A percentile compares a stretch with the other conserved stretches of the same genome.
phyloP scores from a whole-genome alignment of 2,797 vertebrate species.

The Brachyalestes nurse region DNA sequence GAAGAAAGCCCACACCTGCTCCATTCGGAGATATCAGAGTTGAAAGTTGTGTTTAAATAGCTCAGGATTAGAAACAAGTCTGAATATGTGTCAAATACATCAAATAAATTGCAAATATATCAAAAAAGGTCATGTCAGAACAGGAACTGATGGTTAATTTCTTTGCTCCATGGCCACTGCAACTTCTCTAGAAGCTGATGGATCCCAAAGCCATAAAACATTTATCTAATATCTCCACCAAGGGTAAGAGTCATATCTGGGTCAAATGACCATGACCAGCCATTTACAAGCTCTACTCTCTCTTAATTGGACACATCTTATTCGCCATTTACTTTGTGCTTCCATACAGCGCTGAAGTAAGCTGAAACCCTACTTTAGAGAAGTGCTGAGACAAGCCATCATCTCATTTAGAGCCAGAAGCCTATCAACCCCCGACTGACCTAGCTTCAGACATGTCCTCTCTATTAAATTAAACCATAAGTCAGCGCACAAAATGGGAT shows the following conservation, averaged over 20 bases:
- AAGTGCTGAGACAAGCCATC: conserved; percentile 43
- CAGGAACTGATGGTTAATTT: not conserved
- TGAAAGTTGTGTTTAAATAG: no score
- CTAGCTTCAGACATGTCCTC: conserved; percentile 24
- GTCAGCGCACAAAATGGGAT: conserved; percentile 43
- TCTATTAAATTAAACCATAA: conserved; percentile 44
- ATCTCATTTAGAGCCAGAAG: conserved; percentile 48
- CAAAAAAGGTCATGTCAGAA: not conserved
- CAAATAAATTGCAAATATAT: not conserved
- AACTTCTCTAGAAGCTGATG: not conserved
- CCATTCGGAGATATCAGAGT: no score
- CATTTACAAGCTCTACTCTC: not conserved
- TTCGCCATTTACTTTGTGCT: conserved; percentile 21
- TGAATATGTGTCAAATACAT: no score
- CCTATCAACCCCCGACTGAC: conserved; percentile 35
- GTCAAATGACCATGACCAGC: conserved; percentile 1
- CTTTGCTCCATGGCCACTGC: not conserved
- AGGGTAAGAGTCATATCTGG: not conserved
- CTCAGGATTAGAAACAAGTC: no score
- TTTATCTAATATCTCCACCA: not conserved
- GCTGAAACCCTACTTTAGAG: conserved; percentile 37
- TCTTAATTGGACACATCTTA: conserved; percentile 9
- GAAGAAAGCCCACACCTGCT: no score
- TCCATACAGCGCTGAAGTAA: conserved; percentile 18
- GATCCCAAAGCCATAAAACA: not conserved